phyloP scores from a whole-genome alignment of 2,113 vertebrate species.

The Pitta sordida region DNA sequence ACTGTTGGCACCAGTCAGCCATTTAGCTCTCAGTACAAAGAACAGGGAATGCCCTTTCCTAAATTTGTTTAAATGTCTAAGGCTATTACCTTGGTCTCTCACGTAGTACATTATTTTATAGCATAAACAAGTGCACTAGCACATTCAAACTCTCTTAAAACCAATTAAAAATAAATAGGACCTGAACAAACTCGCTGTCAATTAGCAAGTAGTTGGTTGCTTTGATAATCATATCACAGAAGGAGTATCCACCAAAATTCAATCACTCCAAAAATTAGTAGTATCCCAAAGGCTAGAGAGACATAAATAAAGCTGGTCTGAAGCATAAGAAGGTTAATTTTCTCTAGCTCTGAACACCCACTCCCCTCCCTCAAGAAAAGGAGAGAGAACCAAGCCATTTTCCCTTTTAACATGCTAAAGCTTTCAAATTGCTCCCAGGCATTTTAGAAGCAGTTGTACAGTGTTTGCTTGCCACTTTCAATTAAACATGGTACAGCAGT shows the following conservation, averaged over 20 bases:
- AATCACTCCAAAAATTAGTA: constrained; percentile 51
- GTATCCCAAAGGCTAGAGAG: neutral
- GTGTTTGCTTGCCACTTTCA: constrained; percentile 54
- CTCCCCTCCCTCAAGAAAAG: neutral
- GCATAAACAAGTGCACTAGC: neutral
- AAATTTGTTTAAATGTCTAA: neutral
- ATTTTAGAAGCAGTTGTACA: constrained; percentile 23
- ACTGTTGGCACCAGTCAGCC: neutral
- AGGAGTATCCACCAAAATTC: constrained; percentile 61
- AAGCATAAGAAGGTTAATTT: neutral
- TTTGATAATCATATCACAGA: constrained; percentile 66
- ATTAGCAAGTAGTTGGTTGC: constrained; percentile 64
- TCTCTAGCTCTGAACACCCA: neutral
- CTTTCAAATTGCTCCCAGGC: constrained; percentile 48
- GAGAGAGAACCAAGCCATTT: constrained; percentile 30
- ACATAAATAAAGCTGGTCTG: neutral
- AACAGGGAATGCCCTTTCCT: neutral
- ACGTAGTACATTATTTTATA: neutral
- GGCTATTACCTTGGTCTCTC: neutral
- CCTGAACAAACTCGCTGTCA: constrained; percentile 59
- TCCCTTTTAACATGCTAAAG: constrained; percentile 41
- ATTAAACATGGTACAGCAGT: constrained; percentile 46
- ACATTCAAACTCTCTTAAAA: constrained; percentile 41
- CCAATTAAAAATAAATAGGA: constrained; percentile 67
- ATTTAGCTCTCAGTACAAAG: neutral